phyloP scores from a whole-genome alignment of 2,113 vertebrate species.

The Cinclus mexicanus region DNA sequence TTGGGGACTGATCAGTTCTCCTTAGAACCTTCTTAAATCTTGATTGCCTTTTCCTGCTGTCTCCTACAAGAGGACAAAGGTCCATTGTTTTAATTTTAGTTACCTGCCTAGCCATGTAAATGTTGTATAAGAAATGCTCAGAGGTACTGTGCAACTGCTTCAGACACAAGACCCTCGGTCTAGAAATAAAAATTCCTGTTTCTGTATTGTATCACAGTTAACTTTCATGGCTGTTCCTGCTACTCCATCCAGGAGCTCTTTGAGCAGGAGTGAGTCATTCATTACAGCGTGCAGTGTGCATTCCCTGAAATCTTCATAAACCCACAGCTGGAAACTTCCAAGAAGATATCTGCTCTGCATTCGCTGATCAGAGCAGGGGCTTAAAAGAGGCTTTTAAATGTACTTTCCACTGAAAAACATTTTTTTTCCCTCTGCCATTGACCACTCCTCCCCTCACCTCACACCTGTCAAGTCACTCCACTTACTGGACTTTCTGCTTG shows the following conservation, averaged over 20 bases:
- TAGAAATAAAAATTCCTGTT: not conserved
- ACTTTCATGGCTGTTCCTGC: not conserved
- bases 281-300: rapidly evolving
- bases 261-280: not conserved
- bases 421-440: not conserved
- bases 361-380: not conserved
- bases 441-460: not conserved
- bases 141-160: not conserved
- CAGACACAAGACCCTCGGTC: not conserved
- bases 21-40: not conserved
- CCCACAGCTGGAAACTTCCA: not conserved
- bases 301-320: not conserved
- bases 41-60: not conserved
- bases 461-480: not conserved
- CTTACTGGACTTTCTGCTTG: not conserved
- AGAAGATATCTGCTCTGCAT: not conserved
- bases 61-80: not conserved
- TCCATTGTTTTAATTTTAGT: not conserved
- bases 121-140: not conserved
- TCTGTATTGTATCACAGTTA: not conserved
- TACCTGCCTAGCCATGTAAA: not conserved
- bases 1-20: not conserved
- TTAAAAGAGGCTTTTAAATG: not conserved
- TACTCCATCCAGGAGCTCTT: not conserved
- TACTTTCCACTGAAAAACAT: not conserved